Evolutionary conservation across 1,140 invertebrate genomes (phyloP).

Genomic region (Laodelphax striatellus): DNA sequence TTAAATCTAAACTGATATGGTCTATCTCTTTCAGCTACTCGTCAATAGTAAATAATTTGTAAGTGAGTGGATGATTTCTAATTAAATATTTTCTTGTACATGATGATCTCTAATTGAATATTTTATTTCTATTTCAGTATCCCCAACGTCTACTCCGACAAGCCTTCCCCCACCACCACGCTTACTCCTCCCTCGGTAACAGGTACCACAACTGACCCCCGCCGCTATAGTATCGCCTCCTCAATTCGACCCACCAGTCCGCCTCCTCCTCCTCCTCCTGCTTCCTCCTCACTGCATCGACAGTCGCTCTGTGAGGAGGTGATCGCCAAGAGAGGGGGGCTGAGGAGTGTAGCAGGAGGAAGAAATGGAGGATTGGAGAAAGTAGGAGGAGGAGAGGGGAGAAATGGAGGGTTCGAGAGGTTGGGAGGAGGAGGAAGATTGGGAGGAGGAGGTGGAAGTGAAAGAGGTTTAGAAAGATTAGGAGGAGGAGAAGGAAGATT

Average conservation of each 20-base stretch:
- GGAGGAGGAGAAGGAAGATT: too few relatives aligned
- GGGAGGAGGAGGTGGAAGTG: not conserved
- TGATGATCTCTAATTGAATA: too few relatives aligned
- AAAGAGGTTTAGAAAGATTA: not conserved
- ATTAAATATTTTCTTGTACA: too few relatives aligned
- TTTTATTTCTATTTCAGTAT: too few relatives aligned
- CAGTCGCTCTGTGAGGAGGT: not conserved
- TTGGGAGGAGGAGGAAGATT: not conserved
- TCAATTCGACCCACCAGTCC: slow-evolving; percentile 17
- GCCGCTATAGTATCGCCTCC: slow-evolving; percentile 17
- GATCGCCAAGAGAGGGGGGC: not conserved
- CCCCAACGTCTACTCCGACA: not conserved
- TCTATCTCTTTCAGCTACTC: too few relatives aligned
- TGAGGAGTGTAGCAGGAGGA: not conserved
- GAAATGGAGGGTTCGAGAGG: slow-evolving; percentile 7
- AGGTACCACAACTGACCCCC: slow-evolving; percentile 11
- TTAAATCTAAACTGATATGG: too few relatives aligned
- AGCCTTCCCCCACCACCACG: not conserved
- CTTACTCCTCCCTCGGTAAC: not conserved
- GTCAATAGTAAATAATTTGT: too few relatives aligned
- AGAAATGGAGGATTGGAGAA: not conserved
- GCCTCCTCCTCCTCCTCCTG: slow-evolving; percentile 22
- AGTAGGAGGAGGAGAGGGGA: not conserved
- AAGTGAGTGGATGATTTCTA: too few relatives aligned
- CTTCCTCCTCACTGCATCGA: slow-evolving; percentile 5